These are phyloP conservation scores for Hypanus sabinus DNA, from an alignment of 2,113 vertebrate genomes.

Conservation along the genomic window DNA sequence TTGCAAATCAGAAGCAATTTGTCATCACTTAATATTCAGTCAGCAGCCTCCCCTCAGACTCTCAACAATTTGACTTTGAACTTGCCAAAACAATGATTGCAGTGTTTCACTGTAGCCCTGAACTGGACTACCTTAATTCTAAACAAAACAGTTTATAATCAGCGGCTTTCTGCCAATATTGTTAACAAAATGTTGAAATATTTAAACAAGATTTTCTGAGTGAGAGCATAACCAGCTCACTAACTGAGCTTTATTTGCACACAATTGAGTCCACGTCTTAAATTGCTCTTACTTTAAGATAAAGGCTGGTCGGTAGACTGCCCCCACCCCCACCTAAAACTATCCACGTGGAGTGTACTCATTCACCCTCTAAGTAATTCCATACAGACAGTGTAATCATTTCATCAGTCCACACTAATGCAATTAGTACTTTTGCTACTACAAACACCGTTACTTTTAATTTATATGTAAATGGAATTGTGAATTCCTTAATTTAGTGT, in stretches of 20 bases:
- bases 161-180: background rate
- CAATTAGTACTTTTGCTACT: too few relatives aligned
- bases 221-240: background rate
- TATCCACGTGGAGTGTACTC: background rate
- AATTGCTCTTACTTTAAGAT: background rate
- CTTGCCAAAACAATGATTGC: background rate
- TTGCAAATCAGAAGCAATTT: background rate
- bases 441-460: background rate
- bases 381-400: background rate
- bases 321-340: background rate
- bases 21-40: background rate
- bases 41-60: background rate
- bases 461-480: background rate
- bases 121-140: background rate
- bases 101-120: background rate
- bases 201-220: background rate
- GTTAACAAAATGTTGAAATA: background rate
- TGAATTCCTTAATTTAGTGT: background rate
- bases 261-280: constrained; percentile 13
- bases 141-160: background rate
- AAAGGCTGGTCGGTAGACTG: background rate
- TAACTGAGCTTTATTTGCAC: background rate
- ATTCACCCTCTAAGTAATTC: background rate
- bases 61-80: background rate
- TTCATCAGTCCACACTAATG: background rate